Evolutionary conservation across 2,888 invertebrate species (phyloP).

Genomic region (Drosophila nigricruria): DNA sequence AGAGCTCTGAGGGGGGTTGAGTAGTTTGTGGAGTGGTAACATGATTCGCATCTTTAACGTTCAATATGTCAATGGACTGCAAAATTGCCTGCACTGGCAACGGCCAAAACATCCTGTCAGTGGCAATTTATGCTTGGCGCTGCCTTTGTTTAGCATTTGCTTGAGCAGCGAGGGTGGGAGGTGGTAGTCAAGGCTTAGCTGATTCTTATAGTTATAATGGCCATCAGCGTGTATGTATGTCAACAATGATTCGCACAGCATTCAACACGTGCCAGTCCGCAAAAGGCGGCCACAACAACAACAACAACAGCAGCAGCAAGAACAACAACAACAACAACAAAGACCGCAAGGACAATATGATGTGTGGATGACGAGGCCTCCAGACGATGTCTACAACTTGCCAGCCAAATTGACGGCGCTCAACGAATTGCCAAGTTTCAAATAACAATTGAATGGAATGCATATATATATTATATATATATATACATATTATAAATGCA

Average conservation of each 20-base stretch:
- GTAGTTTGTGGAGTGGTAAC: background rate
- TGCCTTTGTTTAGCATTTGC: conserved; percentile 47
- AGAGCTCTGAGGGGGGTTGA: background rate
- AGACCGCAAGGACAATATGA: conserved; percentile 39
- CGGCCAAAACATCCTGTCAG: conserved; percentile 25
- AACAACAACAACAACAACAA: conserved; percentile 27
- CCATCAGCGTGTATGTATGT: conserved; percentile 58
- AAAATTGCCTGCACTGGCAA: conserved; percentile 32
- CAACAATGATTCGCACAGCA: conserved; percentile 39
- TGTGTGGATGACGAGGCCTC: conserved; percentile 30
- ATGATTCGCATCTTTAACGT: conserved; percentile 17
- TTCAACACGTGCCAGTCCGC: conserved; percentile 55
- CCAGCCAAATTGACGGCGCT: conserved; percentile 55
- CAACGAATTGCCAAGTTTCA: conserved; percentile 43
- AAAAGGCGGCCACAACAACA: conserved; percentile 18
- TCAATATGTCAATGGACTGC: conserved; percentile 38
- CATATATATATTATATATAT: conserved; percentile 2
- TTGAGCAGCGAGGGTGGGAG: conserved; percentile 11
- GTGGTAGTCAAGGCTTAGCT: conserved; percentile 13
- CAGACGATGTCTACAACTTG: conserved; percentile 45
- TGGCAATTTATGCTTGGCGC: conserved; percentile 30
- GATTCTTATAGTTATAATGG: conserved; percentile 61
- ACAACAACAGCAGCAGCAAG: conserved; percentile 29
- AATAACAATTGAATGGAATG: conserved; percentile 30
- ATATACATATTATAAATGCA: conserved; percentile 10